Conservation (phyloP, 2,888 invertebrate genomes). For the Eugnorisma glareosa region DNA sequence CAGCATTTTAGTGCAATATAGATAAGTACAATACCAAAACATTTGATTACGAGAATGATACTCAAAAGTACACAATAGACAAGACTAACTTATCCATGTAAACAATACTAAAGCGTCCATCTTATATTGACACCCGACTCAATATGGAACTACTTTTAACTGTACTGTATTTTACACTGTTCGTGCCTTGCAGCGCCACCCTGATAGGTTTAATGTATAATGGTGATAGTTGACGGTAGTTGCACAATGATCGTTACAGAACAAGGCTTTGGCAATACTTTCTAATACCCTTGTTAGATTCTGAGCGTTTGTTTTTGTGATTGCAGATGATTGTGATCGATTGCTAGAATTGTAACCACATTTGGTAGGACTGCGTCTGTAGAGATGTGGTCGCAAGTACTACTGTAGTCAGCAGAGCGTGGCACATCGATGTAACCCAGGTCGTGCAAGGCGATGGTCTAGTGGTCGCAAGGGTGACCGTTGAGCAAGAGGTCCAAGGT, state of each 20-base stretch:
- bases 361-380: no score
- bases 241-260: constrained; percentile 22
- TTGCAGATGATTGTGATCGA: constrained; percentile 3
- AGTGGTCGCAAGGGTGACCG: no score
- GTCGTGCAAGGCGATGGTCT: no score
- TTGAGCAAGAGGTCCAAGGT: no score
- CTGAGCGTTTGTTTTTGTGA: constrained; percentile 33
- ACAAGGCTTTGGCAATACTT: constrained; percentile 29
- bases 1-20: not conserved
- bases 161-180: not conserved
- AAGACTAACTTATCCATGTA: constrained; percentile 12
- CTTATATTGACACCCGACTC: not conserved
- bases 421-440: no score
- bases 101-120: constrained; percentile 29
- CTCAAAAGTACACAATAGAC: constrained; percentile 24
- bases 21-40: constrained; percentile 9
- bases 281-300: constrained; percentile 48
- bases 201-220: not conserved
- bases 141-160: not conserved
- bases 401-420: no score
- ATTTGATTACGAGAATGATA: constrained; percentile 18
- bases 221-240: not conserved
- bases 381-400: no score
- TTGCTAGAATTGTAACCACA: not conserved
- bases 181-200: not conserved